A percentile compares a stretch with the other conserved stretches of the same genome.
Conservation (phyloP, 1,140 invertebrate genomes). For the Drosophila parabipectinata region DNA sequence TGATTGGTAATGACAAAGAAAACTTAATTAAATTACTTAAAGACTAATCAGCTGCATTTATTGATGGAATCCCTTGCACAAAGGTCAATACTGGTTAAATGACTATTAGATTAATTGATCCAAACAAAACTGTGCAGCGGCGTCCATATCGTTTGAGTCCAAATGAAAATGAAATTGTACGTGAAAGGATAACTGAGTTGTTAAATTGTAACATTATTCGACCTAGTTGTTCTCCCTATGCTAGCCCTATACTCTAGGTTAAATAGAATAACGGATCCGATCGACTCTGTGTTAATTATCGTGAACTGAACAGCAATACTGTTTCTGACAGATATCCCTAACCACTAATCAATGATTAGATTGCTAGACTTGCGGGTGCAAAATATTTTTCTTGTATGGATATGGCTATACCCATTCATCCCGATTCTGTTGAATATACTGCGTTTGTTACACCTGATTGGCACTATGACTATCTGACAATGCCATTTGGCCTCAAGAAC, state of each 20-base stretch:
- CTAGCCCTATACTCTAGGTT: conserved; percentile 16
- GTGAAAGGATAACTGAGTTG: conserved; percentile 13
- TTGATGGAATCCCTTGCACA: too few species aligned
- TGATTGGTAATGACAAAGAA: too few species aligned
- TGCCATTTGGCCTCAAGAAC: too few species aligned
- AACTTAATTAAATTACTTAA: too few species aligned
- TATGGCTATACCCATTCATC: not conserved
- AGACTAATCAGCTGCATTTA: too few species aligned
- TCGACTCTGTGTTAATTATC: conserved; percentile 12
- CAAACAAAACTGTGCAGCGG: not conserved
- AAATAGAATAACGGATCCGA: conserved; percentile 16
- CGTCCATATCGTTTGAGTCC: conserved; percentile 10
- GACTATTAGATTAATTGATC: too few species aligned
- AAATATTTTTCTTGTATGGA: conserved; percentile 5
- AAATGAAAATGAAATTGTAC: conserved; percentile 15
- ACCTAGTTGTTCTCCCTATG: not conserved
- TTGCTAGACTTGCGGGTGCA: conserved; percentile 9
- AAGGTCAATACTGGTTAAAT: too few species aligned
- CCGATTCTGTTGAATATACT: not conserved
- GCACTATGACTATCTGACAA: too few species aligned
- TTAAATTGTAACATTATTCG: conserved; percentile 22
- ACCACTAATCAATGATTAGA: conserved; percentile 8
- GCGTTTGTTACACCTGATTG: not conserved
- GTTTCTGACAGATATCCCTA: not conserved
- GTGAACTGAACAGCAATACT: conserved; percentile 19